Percentiles rank a stretch among this genome's conserved stretches.
phyloP scores from a whole-genome alignment of 2,797 vertebrate species.

The Podargus strigoides region DNA sequence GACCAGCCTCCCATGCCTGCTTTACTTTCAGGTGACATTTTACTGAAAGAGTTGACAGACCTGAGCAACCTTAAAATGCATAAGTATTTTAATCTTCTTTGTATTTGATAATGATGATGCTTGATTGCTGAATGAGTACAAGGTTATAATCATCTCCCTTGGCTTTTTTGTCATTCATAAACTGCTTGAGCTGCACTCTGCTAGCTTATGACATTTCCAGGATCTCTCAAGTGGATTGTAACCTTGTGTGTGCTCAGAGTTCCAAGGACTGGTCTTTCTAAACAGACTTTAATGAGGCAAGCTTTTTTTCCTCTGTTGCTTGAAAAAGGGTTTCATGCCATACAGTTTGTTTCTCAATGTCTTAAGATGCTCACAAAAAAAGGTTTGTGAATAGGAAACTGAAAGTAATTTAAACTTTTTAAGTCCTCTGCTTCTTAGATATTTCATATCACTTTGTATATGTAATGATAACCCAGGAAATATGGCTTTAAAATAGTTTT shows the following conservation, averaged over 20 bases:
- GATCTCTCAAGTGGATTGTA: constrained; percentile 22
- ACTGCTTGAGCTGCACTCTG: constrained; percentile 14
- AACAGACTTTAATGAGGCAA: not conserved
- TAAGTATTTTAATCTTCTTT: constrained; percentile 9
- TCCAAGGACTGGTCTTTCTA: not conserved
- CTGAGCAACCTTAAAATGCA: not conserved
- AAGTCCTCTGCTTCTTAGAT: not conserved
- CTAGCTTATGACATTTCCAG: constrained; percentile 23
- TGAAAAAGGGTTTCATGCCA: not conserved
- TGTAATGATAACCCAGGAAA: not conserved
- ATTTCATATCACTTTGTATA: not conserved
- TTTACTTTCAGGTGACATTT: not conserved
- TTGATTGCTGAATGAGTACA: constrained; percentile 38
- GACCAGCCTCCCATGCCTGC: not conserved
- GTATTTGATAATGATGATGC: constrained; percentile 30
- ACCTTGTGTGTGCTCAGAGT: constrained; percentile 17
- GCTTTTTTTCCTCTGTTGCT: not conserved
- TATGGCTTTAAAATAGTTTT: not conserved
- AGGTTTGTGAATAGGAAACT: not conserved
- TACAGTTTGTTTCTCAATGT: not conserved
- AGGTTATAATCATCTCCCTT: constrained; percentile 40
- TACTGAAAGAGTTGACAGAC: not conserved
- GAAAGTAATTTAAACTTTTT: not conserved
- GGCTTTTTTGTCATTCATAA: constrained; percentile 47
- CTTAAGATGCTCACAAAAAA: not conserved